Percentiles rank a stretch among this genome's conserved stretches.
Conservation (phyloP, 37 sponge, comb jelly and placozoan species). For the Chondrilla cf. caribensis region DNA sequence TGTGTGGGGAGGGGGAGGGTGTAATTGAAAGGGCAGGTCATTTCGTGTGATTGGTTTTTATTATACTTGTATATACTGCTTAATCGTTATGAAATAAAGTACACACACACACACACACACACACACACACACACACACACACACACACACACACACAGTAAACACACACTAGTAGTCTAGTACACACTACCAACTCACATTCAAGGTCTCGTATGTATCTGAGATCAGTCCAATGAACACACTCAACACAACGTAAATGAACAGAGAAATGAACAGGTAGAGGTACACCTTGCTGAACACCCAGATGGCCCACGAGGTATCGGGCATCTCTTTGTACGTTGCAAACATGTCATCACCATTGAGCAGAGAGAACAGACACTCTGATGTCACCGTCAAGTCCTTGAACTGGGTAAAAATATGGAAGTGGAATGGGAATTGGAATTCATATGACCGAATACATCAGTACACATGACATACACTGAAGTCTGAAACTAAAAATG, state of each 20-base stretch:
- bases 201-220: constrained; percentile 89
- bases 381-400: constrained; percentile 71
- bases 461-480: no score
- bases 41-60: no score
- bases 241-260: constrained; percentile 96
- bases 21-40: no score
- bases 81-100: no score
- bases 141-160: neutral
- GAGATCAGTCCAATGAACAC: constrained; percentile 94
- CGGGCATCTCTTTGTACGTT: constrained; percentile 77
- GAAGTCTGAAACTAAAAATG: no score
- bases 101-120: no score
- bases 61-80: no score
- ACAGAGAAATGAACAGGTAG: constrained; percentile 91
- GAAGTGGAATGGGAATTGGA: no score
- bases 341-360: constrained; percentile 99
- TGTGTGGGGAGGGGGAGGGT: no score
- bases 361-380: constrained; percentile 92
- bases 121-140: neutral
- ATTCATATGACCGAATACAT: no score
- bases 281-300: constrained; percentile 91
- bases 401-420: constrained; percentile 46
- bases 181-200: constrained; percentile 50
- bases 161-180: no score
- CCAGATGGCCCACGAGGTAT: constrained; percentile 41